Percentiles rank a stretch among this genome's conserved stretches.
Evolutionary conservation across 2,797 vertebrate species (phyloP).

Genomic region (Masticophis lateralis): DNA sequence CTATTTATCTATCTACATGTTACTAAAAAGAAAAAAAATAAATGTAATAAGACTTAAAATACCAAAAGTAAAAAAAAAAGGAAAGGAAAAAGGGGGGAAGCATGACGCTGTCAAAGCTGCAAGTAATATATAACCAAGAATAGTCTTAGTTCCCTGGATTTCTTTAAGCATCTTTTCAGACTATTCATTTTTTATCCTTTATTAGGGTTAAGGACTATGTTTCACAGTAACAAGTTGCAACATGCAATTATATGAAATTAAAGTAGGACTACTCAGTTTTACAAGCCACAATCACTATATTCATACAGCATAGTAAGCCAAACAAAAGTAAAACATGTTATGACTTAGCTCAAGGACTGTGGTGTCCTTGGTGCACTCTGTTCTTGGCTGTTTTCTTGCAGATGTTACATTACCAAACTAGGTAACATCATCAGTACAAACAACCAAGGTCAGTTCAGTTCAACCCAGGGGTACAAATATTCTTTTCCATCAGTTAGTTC

Average conservation of each 20-base stretch:
- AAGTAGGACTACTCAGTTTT: neutral
- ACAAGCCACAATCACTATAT: neutral
- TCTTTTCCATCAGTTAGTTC: neutral
- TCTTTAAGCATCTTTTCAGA: neutral
- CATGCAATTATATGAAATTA: neutral
- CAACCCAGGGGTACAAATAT: no score
- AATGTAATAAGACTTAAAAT: neutral
- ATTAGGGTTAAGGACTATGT: neutral
- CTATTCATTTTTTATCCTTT: neutral
- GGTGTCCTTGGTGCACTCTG: no score
- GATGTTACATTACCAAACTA: no score
- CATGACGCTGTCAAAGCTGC: neutral
- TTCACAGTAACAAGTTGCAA: neutral
- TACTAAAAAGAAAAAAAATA: neutral
- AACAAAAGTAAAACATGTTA: neutral
- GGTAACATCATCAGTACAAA: no score
- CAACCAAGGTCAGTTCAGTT: no score
- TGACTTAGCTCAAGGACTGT: no score
- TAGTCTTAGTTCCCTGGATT: neutral
- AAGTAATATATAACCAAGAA: neutral
- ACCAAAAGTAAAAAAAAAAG: neutral
- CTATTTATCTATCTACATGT: neutral
- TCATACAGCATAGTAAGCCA: neutral
- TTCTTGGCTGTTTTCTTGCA: no score
- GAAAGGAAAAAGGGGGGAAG: neutral